A percentile compares a stretch with the other conserved stretches of the same genome.
phyloP scores from a whole-genome alignment of 2,888 invertebrate species.

The Molanna angustata region DNA sequence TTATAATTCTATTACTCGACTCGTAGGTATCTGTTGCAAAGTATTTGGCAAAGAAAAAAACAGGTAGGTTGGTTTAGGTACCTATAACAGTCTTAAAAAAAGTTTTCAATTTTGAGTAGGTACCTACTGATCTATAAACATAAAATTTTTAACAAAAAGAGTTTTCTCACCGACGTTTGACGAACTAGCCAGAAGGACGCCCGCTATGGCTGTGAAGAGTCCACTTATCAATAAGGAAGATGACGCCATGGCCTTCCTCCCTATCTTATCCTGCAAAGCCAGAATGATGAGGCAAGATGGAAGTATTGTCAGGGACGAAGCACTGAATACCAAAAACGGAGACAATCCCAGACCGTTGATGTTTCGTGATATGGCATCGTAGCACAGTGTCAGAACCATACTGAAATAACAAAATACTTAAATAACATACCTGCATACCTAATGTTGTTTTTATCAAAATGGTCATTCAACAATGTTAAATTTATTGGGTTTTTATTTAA shows the following conservation, averaged over 20 bases:
- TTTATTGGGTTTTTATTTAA: no score
- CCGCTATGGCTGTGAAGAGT: slow-evolving; percentile 49
- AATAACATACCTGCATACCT: no score
- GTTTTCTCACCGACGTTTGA: slow-evolving; percentile 14
- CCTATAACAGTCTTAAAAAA: no score
- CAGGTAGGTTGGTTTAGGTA: no score
- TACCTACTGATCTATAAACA: no score
- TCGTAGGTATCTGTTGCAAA: no score
- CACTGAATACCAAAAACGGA: slow-evolving; percentile 55
- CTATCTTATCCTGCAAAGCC: slow-evolving; percentile 43
- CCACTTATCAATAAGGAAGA: slow-evolving; percentile 52
- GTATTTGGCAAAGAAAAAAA: no score
- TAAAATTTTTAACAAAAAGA: no score
- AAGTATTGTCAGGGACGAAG: slow-evolving; percentile 54
- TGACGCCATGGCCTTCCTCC: slow-evolving; percentile 55
- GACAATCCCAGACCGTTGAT: slow-evolving; percentile 55
- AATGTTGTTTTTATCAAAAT: no score
- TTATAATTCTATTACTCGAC: no score
- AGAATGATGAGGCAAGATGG: slow-evolving; percentile 55
- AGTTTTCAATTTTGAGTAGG: no score
- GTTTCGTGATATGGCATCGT: slow-evolving; percentile 59
- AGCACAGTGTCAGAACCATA: slow-evolving; percentile 59
- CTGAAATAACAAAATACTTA: slow-evolving; percentile 38
- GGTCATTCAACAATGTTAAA: no score
- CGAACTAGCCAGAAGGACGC: slow-evolving; percentile 42